Evolutionary conservation across 2,113 vertebrate genomes (phyloP).

Genomic region (Rhinolophus ferrumequinum): DNA sequence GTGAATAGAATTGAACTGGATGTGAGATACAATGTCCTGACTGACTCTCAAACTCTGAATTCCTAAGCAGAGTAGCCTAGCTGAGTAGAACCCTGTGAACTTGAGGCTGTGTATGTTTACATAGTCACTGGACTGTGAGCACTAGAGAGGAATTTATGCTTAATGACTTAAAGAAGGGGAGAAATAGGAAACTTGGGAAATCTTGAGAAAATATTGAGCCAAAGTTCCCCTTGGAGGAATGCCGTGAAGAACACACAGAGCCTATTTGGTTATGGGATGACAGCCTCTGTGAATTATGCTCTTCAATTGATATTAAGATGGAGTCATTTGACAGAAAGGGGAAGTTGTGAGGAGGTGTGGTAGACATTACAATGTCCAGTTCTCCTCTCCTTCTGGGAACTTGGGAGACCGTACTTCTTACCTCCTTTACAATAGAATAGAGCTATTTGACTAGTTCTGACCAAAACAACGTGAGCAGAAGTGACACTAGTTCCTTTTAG

Average conservation of each 20-base stretch:
- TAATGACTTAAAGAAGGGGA: not conserved
- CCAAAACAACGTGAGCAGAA: not conserved
- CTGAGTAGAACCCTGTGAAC: not conserved
- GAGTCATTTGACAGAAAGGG: not conserved
- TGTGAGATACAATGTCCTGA: not conserved
- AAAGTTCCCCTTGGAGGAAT: not conserved
- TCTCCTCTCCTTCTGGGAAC: not conserved
- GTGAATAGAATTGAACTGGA: not conserved
- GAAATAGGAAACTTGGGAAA: not conserved
- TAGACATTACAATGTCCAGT: not conserved
- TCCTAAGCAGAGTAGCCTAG: not conserved
- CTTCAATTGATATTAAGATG: not conserved
- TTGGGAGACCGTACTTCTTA: not conserved
- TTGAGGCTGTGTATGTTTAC: not conserved
- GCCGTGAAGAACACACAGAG: not conserved
- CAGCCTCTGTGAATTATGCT: not conserved
- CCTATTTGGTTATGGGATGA: not conserved
- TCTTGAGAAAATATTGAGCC: not conserved
- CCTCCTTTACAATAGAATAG: not conserved
- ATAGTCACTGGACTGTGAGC: not conserved
- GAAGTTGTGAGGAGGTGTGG: not conserved
- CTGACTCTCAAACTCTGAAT: not conserved
- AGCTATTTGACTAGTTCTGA: not conserved
- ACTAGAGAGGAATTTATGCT: not conserved
- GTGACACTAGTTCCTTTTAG: not conserved